Percentiles rank a stretch among this genome's conserved stretches.
Evolutionary conservation across 37 sponge, comb jelly and placozoan genomes (phyloP).

Genomic region (Cliona cf. orientalis): DNA sequence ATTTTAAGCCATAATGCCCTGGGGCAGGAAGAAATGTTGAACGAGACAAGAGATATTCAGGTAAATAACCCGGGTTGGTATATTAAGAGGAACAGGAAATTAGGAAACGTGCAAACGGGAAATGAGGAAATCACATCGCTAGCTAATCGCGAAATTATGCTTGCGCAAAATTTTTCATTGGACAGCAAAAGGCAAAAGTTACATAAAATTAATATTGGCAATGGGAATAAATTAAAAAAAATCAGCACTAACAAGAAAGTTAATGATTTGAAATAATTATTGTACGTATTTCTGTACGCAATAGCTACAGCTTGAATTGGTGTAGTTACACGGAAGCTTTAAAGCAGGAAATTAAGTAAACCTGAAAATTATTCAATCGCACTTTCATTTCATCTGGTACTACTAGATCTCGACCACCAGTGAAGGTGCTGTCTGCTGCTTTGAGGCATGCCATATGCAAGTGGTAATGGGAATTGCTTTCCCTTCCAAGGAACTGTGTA

Average conservation of each 20-base stretch:
- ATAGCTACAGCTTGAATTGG: too few relatives aligned
- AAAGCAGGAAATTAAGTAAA: not conserved
- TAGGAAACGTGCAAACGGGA: not conserved
- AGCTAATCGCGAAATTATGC: not conserved
- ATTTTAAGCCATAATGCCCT: too few relatives aligned
- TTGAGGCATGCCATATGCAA: constrained; percentile 12
- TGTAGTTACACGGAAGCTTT: not conserved
- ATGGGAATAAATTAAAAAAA: not conserved
- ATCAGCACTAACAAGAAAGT: too few relatives aligned
- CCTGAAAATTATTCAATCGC: not conserved
- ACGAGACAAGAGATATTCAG: too few relatives aligned
- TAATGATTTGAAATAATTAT: too few relatives aligned
- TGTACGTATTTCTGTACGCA: too few relatives aligned
- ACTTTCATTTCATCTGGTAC: constrained; percentile 19
- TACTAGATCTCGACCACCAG: not conserved
- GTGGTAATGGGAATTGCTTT: constrained; percentile 44
- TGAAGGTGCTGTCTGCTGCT: not conserved
- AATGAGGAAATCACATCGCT: not conserved
- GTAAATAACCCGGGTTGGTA: too few relatives aligned
- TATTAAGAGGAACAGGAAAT: not conserved
- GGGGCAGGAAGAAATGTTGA: too few relatives aligned
- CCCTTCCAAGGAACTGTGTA: constrained; percentile 40
- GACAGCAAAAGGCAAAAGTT: not conserved
- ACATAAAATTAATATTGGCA: not conserved
- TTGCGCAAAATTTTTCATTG: not conserved